Percentiles rank a stretch among this genome's conserved stretches.
Conservation (phyloP, 2,113 vertebrate species). For the Otus sunia region DNA sequence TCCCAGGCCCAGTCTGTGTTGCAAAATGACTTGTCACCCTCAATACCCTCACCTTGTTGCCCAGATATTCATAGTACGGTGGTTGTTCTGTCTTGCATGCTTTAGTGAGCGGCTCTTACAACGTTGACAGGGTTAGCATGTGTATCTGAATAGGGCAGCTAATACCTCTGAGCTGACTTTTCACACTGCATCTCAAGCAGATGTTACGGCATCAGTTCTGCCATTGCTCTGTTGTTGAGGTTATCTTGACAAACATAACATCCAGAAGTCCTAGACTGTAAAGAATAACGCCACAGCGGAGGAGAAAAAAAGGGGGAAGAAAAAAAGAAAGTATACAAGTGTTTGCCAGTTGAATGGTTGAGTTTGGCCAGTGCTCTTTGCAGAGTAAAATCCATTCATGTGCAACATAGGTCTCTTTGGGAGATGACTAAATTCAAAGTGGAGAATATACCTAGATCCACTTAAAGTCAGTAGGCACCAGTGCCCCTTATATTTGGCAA, state of each 20-base stretch:
- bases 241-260: neutral
- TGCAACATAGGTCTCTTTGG: neutral
- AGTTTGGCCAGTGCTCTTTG: neutral
- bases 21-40: neutral
- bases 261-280: neutral
- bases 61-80: neutral
- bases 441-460: neutral
- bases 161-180: neutral
- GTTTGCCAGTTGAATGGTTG: neutral
- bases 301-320: no score
- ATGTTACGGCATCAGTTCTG: neutral
- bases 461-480: neutral
- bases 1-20: neutral
- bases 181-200: neutral
- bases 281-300: neutral
- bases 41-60: fast-evolving
- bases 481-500: neutral
- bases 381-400: neutral
- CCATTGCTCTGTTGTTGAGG: neutral
- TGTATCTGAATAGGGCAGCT: neutral
- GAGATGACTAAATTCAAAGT: neutral
- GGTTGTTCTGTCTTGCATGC: neutral
- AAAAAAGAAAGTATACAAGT: neutral
- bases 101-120: neutral
- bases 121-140: neutral